These are phyloP conservation scores for Gulo gulo DNA, from an alignment of 2,113 vertebrate species.

Conservation along the genomic window DNA sequence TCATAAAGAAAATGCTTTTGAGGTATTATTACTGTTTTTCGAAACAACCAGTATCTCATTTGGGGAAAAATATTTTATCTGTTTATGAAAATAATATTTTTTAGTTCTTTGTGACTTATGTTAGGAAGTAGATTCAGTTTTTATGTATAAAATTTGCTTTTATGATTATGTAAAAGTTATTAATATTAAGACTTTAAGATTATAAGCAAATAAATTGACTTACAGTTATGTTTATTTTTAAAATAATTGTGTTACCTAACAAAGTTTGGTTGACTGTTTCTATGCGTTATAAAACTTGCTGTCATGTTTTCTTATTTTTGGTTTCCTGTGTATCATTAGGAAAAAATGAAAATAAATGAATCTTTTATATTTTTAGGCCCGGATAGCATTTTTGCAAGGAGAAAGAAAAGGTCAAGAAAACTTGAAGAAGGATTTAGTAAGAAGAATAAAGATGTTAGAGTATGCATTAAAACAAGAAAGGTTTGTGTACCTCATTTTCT, in stretches of 20 bases:
- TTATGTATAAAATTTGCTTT: slow-evolving; percentile 21
- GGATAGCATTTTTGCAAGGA: slow-evolving; percentile 99
- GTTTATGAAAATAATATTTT: not conserved
- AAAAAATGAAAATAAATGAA: slow-evolving; percentile 60
- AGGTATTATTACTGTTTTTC: not conserved
- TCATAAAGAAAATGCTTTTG: not conserved
- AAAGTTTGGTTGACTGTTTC: not conserved
- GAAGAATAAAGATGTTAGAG: slow-evolving; percentile 99
- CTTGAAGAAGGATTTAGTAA: slow-evolving; percentile 99
- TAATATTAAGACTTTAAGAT: not conserved
- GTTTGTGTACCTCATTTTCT: slow-evolving; percentile 82
- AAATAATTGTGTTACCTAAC: not conserved
- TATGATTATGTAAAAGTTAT: not conserved
- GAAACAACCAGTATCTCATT: not conserved
- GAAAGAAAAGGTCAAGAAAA: slow-evolving; percentile 99
- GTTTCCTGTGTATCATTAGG: not conserved
- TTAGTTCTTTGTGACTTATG: slow-evolving; percentile 5
- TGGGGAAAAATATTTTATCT: not conserved
- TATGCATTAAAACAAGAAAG: slow-evolving; percentile 99
- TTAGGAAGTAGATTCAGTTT: not conserved
- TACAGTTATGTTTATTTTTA: slow-evolving; percentile 26
- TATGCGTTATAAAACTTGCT: slow-evolving; percentile 23
- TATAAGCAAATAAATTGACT: slow-evolving; percentile 6
- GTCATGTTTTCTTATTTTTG: slow-evolving; percentile 22
- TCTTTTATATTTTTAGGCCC: slow-evolving; percentile 89